These are phyloP conservation scores for Pammene aurita DNA, from an alignment of 2,888 invertebrate genomes.

Conservation along the genomic window DNA sequence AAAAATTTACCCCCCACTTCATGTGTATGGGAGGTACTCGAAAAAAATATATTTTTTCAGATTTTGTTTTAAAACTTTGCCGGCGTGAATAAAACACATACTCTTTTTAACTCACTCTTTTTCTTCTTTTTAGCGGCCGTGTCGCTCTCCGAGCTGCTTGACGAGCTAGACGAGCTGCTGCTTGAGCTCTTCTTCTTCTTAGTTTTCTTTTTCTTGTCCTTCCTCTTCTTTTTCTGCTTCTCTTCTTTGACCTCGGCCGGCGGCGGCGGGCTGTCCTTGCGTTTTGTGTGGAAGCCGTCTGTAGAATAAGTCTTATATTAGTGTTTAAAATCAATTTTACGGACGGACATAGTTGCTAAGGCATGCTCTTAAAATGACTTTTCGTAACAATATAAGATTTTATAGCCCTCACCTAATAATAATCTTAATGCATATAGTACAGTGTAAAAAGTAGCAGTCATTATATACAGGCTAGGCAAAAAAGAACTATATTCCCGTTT, in stretches of 20 bases:
- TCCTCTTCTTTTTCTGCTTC: slow-evolving; percentile 81
- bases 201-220: slow-evolving; percentile 79
- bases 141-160: slow-evolving; percentile 64
- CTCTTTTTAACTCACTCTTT: slow-evolving; percentile 57
- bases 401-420: no score
- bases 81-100: no score
- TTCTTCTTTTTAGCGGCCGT: slow-evolving; percentile 84
- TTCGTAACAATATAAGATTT: no score
- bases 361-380: no score
- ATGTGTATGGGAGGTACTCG: no score
- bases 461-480: no score
- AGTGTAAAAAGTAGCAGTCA: no score
- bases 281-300: slow-evolving; percentile 76
- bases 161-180: slow-evolving; percentile 60
- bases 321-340: neutral
- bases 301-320: neutral
- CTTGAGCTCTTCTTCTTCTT: slow-evolving; percentile 55
- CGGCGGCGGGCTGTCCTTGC: slow-evolving; percentile 56
- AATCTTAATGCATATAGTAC: no score
- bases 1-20: no score
- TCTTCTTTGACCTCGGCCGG: slow-evolving; percentile 46
- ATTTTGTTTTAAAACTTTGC: no score
- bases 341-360: neutral
- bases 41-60: no score
- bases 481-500: no score